Conservation (phyloP, 1,140 invertebrate species). For the Orussus abietinus region DNA sequence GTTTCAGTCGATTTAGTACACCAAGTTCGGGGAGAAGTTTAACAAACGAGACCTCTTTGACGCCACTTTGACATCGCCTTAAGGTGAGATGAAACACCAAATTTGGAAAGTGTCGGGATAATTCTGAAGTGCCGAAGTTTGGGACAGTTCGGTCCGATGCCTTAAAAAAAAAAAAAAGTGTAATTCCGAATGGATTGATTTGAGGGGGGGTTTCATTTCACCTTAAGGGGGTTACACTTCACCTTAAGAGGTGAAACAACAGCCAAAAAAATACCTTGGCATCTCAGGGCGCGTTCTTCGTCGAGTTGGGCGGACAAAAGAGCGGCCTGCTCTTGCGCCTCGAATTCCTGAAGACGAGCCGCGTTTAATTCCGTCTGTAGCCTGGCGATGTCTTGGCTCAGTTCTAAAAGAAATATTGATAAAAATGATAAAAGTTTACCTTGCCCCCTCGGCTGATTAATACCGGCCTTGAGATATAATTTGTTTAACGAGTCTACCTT, state of each 20-base stretch:
- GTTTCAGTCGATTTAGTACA: too few species aligned
- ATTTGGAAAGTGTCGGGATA: too few species aligned
- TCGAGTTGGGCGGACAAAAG: conserved; percentile 56
- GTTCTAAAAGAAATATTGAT: conserved; percentile 38
- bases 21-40: too few species aligned
- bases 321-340: conserved; percentile 61
- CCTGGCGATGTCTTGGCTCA: conserved; percentile 61
- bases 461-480: neutral
- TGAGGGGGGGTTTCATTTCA: conserved; percentile 3
- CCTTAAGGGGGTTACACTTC: too few species aligned
- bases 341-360: conserved; percentile 64
- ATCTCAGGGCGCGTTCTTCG: conserved; percentile 51
- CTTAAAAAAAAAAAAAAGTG: conserved; percentile 2
- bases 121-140: too few species aligned
- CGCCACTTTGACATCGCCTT: too few species aligned
- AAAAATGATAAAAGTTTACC: conserved; percentile 3
- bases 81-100: too few species aligned
- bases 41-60: too few species aligned
- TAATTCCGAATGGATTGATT: conserved; percentile 7
- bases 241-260: too few species aligned
- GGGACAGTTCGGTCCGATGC: too few species aligned
- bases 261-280: conserved; percentile 45
- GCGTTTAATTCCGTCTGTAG: conserved; percentile 65
- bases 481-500: conserved; percentile 33
- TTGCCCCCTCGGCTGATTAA: neutral